These are phyloP conservation scores for Holocentrus rufus DNA, from an alignment of 2,797 vertebrate species.

Conservation along the genomic window DNA sequence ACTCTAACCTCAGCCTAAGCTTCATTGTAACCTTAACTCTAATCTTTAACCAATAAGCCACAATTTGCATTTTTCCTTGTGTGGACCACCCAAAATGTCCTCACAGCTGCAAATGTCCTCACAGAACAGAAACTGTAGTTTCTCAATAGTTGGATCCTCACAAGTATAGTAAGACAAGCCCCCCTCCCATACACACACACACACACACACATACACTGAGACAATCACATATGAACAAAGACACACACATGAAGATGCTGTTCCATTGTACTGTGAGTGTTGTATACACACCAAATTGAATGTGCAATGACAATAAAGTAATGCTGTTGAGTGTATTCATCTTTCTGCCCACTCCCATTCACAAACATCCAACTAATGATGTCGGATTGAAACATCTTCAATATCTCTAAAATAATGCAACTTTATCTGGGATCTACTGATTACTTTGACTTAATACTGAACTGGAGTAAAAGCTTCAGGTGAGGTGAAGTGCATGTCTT, in stretches of 20 bases:
- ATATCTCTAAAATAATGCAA: neutral
- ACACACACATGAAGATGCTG: slow-evolving; percentile 38
- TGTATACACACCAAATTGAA: slow-evolving; percentile 54
- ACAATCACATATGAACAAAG: slow-evolving; percentile 42
- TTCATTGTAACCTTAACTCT: no score
- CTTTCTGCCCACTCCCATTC: neutral
- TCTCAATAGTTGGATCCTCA: neutral
- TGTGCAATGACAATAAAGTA: slow-evolving; percentile 69
- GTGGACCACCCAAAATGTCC: neutral
- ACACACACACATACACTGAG: slow-evolving; percentile 13
- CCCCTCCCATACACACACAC: slow-evolving; percentile 1
- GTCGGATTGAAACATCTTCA: neutral
- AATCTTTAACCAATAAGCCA: no score
- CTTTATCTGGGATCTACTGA: neutral
- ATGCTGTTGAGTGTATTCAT: slow-evolving; percentile 41
- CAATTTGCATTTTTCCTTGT: no score
- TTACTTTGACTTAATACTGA: no score
- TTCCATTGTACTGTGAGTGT: slow-evolving; percentile 55
- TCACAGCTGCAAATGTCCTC: no score
- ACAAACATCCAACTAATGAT: neutral
- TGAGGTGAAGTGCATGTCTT: neutral
- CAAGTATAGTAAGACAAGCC: neutral
- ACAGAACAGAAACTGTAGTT: no score
- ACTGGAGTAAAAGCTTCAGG: neutral
- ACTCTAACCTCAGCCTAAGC: no score